Conservation (phyloP, 2,113 vertebrate genomes). For the Chaetorhynchus papuensis region DNA sequence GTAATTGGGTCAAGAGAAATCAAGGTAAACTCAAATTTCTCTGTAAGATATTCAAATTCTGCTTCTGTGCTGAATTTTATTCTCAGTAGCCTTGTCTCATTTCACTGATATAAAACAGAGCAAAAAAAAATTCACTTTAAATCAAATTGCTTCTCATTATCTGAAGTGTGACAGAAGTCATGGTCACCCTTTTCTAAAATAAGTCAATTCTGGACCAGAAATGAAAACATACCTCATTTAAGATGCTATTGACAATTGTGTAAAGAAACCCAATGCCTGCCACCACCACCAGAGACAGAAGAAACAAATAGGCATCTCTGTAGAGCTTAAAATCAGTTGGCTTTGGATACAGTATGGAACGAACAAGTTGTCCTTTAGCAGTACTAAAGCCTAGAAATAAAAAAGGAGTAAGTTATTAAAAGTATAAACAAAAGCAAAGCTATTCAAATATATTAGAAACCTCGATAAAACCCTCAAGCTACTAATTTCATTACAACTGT, state of each 20-base stretch:
- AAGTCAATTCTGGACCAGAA: not conserved
- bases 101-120: not conserved
- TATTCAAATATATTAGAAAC: not conserved
- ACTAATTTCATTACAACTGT: constrained; percentile 4
- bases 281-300: constrained; percentile 90
- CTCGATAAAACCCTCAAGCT: not conserved
- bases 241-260: constrained; percentile 85
- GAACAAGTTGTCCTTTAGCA: constrained; percentile 95
- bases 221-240: constrained; percentile 78
- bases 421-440: not conserved
- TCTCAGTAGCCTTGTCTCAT: not conserved
- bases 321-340: constrained; percentile 98
- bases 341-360: constrained; percentile 96
- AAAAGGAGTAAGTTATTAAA: not conserved
- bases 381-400: constrained; percentile 87
- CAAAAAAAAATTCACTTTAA: not conserved
- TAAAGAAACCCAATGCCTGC: constrained; percentile 93
- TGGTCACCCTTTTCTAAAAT: not conserved
- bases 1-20: not conserved
- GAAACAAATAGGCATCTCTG: constrained; percentile 93
- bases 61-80: not conserved
- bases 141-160: not conserved
- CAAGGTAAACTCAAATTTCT: not conserved
- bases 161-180: not conserved
- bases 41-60: not conserved